Conservation (phyloP, 1,140 invertebrate genomes). For the Bombyx mori region DNA sequence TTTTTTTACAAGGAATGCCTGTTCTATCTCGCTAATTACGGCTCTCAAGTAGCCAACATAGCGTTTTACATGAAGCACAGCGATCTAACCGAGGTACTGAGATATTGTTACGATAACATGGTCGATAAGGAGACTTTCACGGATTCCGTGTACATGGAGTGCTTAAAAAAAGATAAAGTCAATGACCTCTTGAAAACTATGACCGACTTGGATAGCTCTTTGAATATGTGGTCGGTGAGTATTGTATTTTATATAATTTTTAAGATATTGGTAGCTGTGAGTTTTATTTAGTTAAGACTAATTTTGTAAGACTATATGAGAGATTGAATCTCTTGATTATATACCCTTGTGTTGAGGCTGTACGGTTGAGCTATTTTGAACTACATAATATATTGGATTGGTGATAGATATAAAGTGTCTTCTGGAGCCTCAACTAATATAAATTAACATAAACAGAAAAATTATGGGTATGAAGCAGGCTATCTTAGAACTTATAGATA, state of each 20-base stretch:
- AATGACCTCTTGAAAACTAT: conserved; percentile 75
- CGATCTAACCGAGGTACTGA: conserved; percentile 73
- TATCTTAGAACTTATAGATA: too few relatives aligned
- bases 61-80: conserved; percentile 79
- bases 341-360: too few relatives aligned
- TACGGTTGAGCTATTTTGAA: too few relatives aligned
- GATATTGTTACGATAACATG: conserved; percentile 76
- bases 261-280: too few relatives aligned
- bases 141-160: conserved; percentile 77
- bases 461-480: too few relatives aligned
- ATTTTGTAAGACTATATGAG: too few relatives aligned
- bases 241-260: conserved; percentile 3
- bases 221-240: conserved; percentile 77
- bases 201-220: conserved; percentile 73
- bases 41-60: conserved; percentile 77
- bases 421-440: too few relatives aligned
- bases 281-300: too few relatives aligned
- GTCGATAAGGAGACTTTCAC: conserved; percentile 79
- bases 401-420: too few relatives aligned
- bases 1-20: conserved; percentile 80
- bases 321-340: too few relatives aligned
- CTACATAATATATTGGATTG: too few relatives aligned
- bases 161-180: conserved; percentile 75
- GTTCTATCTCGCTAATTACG: conserved; percentile 81
- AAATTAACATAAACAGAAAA: too few relatives aligned